phyloP scores from a whole-genome alignment of 2,113 vertebrate genomes.

The Catagonus wagneri region DNA sequence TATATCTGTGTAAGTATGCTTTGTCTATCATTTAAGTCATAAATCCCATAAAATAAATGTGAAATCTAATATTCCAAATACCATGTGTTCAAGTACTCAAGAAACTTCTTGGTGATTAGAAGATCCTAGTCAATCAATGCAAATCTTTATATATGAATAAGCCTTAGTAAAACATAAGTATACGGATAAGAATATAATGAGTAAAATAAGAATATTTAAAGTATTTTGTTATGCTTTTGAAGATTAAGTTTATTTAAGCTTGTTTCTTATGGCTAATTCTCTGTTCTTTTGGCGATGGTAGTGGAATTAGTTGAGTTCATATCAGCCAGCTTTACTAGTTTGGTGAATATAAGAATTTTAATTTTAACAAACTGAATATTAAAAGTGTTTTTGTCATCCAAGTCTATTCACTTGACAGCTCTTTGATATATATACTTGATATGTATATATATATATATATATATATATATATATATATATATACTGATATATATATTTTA shows the following conservation, averaged over 20 bases:
- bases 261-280: constrained; percentile 32
- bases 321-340: constrained; percentile 45
- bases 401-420: constrained; percentile 18
- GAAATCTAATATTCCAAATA: background rate
- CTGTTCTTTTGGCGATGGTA: constrained; percentile 21
- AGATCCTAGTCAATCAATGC: background rate
- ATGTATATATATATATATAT: too few species aligned
- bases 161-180: background rate
- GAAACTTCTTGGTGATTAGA: constrained; percentile 11
- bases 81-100: background rate
- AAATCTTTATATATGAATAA: constrained; percentile 15
- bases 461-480: too few species aligned
- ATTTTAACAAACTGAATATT: constrained; percentile 49
- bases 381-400: constrained; percentile 52
- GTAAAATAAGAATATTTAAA: constrained; percentile 46
- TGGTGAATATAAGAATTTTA: constrained; percentile 44
- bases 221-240: constrained; percentile 26
- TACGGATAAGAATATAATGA: background rate
- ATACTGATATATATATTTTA: constrained; percentile 40
- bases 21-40: constrained; percentile 23
- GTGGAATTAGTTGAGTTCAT: constrained; percentile 22
- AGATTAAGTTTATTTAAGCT: background rate
- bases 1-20: background rate
- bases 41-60: constrained; percentile 32
- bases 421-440: constrained; percentile 37